These are phyloP conservation scores for Muntiacus muntjak DNA, from an alignment of 2,113 vertebrate species.

Conservation along the genomic window DNA sequence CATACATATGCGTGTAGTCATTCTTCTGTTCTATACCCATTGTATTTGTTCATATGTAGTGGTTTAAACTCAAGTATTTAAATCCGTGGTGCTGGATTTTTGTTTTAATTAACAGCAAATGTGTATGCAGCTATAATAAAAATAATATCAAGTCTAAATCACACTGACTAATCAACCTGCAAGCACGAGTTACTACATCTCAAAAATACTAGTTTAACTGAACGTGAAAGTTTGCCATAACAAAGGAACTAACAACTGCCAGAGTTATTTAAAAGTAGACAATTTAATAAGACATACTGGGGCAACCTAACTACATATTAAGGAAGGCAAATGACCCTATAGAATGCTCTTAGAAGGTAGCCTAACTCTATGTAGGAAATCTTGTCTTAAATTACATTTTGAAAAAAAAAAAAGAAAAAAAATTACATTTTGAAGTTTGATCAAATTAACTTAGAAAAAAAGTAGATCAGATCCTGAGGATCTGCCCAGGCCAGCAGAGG, in stretches of 20 bases:
- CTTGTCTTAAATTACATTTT: constrained; percentile 67
- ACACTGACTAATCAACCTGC: not conserved
- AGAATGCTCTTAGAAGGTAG: constrained; percentile 46
- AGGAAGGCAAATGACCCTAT: not conserved
- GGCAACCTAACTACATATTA: constrained; percentile 20
- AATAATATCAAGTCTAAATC: constrained; percentile 37
- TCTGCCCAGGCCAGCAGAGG: constrained; percentile 71
- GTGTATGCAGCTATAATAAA: constrained; percentile 12
- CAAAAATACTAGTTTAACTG: not conserved
- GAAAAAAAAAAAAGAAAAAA: not conserved
- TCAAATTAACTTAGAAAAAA: constrained; percentile 71
- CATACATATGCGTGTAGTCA: not conserved
- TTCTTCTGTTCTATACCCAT: not conserved
- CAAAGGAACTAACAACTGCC: not conserved
- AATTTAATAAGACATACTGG: constrained; percentile 16
- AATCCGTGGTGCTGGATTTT: not conserved
- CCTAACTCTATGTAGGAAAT: constrained; percentile 68
- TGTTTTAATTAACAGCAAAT: constrained; percentile 50
- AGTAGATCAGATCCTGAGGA: constrained; percentile 63
- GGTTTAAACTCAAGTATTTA: constrained; percentile 46
- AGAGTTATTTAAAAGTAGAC: constrained; percentile 16
- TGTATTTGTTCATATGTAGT: constrained; percentile 4
- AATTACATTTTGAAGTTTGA: constrained; percentile 73
- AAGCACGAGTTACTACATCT: constrained; percentile 14
- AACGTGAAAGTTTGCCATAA: not conserved